These are phyloP conservation scores for Dendrocincla tyrannina DNA, from an alignment of 2,797 vertebrate species.

Conservation along the genomic window DNA sequence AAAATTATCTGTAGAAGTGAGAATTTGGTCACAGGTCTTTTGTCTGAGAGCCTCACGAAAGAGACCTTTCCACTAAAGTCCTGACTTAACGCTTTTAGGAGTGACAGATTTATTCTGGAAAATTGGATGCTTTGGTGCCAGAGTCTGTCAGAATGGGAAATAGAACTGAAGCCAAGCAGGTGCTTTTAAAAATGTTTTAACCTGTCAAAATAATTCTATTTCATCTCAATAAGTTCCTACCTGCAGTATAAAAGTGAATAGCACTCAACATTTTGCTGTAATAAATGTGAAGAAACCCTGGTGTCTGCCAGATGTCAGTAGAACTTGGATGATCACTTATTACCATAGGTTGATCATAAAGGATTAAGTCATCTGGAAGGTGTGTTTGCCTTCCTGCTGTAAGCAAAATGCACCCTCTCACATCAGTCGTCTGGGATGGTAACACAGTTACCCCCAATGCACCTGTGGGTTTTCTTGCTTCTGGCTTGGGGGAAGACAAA, in stretches of 20 bases:
- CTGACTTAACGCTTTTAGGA: background rate
- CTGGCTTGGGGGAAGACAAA: background rate
- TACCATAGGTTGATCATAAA: background rate
- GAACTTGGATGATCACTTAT: background rate
- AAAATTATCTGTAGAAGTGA: background rate
- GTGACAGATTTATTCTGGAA: background rate
- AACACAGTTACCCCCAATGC: background rate
- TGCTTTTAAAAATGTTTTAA: background rate
- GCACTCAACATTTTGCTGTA: background rate
- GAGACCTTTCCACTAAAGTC: background rate
- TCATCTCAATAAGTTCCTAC: background rate
- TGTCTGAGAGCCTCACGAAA: background rate
- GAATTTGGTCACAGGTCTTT: background rate
- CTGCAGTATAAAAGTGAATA: background rate
- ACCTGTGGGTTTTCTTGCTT: background rate
- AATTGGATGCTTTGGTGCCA: background rate
- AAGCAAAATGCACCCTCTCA: background rate
- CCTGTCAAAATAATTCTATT: background rate
- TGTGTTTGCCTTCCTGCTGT: background rate
- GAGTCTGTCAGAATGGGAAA: background rate
- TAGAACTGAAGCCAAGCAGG: background rate
- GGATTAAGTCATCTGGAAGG: background rate
- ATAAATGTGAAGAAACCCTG: background rate
- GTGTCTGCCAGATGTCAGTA: background rate
- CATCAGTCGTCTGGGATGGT: background rate